Evolutionary conservation across 2,797 vertebrate species (phyloP).

Genomic region (Arrhamphus sclerolepis): DNA sequence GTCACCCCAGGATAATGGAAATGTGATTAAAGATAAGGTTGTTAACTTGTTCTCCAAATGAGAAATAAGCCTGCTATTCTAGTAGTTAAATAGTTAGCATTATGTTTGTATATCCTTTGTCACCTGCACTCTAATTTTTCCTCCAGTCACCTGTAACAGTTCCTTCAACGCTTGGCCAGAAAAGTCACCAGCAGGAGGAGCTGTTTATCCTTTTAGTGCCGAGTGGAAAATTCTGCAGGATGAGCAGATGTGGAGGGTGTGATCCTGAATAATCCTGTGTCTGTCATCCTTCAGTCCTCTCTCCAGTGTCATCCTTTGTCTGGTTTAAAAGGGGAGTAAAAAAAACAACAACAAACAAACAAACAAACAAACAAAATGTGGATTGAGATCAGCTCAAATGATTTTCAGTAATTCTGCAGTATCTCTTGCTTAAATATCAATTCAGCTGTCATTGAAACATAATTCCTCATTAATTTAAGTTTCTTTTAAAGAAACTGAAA

Average conservation of each 20-base stretch:
- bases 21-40: slow-evolving; percentile 23
- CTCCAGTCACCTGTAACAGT: slow-evolving; percentile 7
- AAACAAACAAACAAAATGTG: no score
- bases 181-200: slow-evolving; percentile 56
- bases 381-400: neutral
- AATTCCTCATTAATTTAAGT: neutral
- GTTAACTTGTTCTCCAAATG: no score
- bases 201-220: slow-evolving; percentile 53
- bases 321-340: slow-evolving; percentile 4
- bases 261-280: slow-evolving; percentile 27
- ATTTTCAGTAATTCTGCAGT: neutral
- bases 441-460: slow-evolving; percentile 5
- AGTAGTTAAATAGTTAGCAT: slow-evolving; percentile 30
- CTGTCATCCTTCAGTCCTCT: slow-evolving; percentile 7
- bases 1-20: slow-evolving; percentile 29
- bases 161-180: slow-evolving; percentile 34
- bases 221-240: slow-evolving; percentile 20
- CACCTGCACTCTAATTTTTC: slow-evolving; percentile 49
- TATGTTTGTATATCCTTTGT: slow-evolving; percentile 47
- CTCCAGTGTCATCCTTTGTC: slow-evolving; percentile 1
- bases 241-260: slow-evolving; percentile 15
- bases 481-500: slow-evolving; percentile 10
- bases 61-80: slow-evolving; percentile 45
- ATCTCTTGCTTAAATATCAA: neutral
- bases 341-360: no score